phyloP scores from a whole-genome alignment of 2,888 invertebrate species.

The Cryptophagus acutangulus region DNA sequence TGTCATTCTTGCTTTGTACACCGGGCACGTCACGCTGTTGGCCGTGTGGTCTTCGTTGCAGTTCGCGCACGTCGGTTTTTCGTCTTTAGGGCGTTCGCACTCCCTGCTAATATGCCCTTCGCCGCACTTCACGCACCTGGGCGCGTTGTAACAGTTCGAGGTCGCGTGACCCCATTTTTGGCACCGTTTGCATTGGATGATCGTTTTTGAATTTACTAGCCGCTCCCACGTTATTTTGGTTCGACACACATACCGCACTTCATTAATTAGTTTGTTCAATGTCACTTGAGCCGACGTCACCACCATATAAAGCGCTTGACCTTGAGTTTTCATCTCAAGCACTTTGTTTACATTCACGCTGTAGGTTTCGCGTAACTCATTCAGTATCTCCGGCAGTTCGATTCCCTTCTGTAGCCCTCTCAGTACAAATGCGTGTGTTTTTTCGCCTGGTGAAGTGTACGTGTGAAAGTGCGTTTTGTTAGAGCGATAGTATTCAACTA shows the following conservation, averaged over 20 bases:
- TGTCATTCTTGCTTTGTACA: no score
- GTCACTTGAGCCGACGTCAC: neutral
- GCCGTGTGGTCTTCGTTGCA: neutral
- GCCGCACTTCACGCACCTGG: conserved; percentile 6
- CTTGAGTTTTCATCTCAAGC: neutral
- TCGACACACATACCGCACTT: neutral
- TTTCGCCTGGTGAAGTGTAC: neutral
- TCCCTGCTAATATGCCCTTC: neutral
- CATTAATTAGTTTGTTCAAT: neutral
- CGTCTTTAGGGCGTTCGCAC: neutral
- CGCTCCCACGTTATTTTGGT: neutral
- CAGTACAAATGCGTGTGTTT: conserved; percentile 2
- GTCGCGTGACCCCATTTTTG: conserved; percentile 9
- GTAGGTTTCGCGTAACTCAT: neutral
- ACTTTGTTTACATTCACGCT: neutral
- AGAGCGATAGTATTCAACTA: neutral
- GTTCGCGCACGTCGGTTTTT: neutral
- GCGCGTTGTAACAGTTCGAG: neutral
- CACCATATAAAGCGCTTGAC: neutral
- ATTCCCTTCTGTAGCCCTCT: neutral
- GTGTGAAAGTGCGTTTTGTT: conserved; percentile 1
- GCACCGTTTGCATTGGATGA: conserved; percentile 7
- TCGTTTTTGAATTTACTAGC: neutral
- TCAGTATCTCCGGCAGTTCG: neutral
- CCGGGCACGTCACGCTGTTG: neutral